Conservation (phyloP, 1,140 invertebrate species). For the Armadillidium nasatum region DNA sequence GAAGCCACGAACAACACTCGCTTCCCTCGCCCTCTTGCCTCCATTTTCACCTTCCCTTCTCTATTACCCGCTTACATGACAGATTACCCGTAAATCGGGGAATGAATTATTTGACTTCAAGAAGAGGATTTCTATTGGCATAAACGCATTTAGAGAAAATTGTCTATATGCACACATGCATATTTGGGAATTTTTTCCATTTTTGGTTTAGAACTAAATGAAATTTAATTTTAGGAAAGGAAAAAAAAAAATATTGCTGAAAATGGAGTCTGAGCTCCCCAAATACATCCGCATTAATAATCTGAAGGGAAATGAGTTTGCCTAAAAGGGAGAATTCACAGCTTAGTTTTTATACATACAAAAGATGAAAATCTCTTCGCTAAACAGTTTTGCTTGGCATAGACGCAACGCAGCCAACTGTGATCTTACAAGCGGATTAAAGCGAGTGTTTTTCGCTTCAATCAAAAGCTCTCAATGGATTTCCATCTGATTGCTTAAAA, state of each 20-base stretch:
- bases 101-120: constrained; percentile 1
- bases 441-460: constrained; percentile 11
- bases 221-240: too few species aligned
- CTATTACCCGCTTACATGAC: background rate
- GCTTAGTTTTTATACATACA: background rate
- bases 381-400: constrained; percentile 4
- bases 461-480: constrained; percentile 10
- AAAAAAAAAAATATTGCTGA: background rate
- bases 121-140: background rate
- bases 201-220: too few species aligned
- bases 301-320: constrained; percentile 1
- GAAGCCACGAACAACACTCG: constrained; percentile 35
- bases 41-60: background rate
- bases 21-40: constrained; percentile 22
- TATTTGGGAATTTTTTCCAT: too few species aligned
- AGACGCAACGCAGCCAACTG: constrained; percentile 1
- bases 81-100: background rate
- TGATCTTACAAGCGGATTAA: background rate
- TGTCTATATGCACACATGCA: too few species aligned
- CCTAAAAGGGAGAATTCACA: constrained; percentile 8
- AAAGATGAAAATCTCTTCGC: constrained; percentile 4
- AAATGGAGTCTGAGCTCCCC: background rate
- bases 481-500: constrained; percentile 13
- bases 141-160: background rate
- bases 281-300: background rate